These are phyloP conservation scores for Camponotus fellah DNA, from an alignment of 2,888 invertebrate genomes.

Conservation along the genomic window DNA sequence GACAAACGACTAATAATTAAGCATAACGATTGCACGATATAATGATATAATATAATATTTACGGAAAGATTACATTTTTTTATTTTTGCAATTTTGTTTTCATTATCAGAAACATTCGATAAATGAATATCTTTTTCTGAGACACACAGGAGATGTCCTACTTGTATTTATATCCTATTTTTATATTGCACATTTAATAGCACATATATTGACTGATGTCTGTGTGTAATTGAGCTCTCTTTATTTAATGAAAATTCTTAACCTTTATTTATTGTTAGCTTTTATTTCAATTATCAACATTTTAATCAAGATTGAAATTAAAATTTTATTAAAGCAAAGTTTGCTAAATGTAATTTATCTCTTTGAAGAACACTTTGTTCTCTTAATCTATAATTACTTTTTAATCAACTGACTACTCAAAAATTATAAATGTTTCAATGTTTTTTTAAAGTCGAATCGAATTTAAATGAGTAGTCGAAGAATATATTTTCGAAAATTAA, in stretches of 20 bases:
- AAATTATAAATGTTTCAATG: background rate
- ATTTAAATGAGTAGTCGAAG: background rate
- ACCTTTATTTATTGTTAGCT: background rate
- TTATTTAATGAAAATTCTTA: conserved; percentile 1
- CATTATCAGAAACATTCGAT: background rate
- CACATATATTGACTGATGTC: background rate
- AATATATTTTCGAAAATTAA: background rate
- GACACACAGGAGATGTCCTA: background rate
- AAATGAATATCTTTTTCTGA: background rate
- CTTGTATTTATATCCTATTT: background rate
- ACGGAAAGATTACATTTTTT: background rate
- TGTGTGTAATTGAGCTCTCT: background rate
- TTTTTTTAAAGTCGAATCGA: background rate
- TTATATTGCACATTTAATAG: background rate
- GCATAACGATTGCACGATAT: background rate
- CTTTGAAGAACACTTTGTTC: background rate
- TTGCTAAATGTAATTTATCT: background rate
- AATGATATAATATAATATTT: background rate
- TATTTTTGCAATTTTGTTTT: background rate
- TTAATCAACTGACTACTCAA: background rate
- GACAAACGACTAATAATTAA: conserved; percentile 16
- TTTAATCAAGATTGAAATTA: conserved; percentile 1
- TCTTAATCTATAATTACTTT: conserved; percentile 2
- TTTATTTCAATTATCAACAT: background rate
- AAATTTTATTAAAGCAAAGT: conserved; percentile 1